Evolutionary conservation across 2,113 vertebrate species (phyloP), one percentile per base, ranked within the genome.

Genomic region (Typhlomys cinereus): DNA sequence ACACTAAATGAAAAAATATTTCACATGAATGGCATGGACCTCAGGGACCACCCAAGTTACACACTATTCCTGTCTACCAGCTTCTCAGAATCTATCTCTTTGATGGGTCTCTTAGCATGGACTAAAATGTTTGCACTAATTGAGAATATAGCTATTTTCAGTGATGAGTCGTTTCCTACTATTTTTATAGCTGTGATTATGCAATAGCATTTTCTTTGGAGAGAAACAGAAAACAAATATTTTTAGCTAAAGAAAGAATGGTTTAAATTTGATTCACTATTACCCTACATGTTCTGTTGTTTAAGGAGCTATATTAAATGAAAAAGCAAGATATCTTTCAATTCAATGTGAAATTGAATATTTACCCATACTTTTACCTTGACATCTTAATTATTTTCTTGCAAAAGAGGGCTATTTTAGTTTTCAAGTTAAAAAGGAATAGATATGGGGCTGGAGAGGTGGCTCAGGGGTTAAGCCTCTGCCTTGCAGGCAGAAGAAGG

Each of bases 171-270:
- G 4, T 29, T 6, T 18, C 27, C 20, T 2, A 36, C 21, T 74
- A 18, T 80, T 85, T 92, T 50, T 27, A 79, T 75, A 34, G 70
- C 25, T 66, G 41, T 10, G 27, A 36, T 81, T 44, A 95, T 69
- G 5, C 66, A 82, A 36, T 75, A 69, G 2, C 39, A 85, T 36
- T 83, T 90, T 75, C n/a, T n/a, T 70, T 23, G 23, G 11, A 64
- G 21, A 54, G 61, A 76, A 90, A 69, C 18, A 39, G 20, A 70
- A 46, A 46, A 7, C 2, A 83, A 95, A 79, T 59, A 82, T 64
- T 91, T 76, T 86, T 70, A 93, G 44, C 59, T 50, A 57, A 67
- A 44, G 34, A 80, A 93, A 86, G 25, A 75, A 83, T 88, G 12
- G 2, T 57, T 91, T 85, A 85, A 82, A 57, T 90, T 80, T 83